Conservation (phyloP, 2,888 invertebrate species). For the Pyrrhia umbra region DNA sequence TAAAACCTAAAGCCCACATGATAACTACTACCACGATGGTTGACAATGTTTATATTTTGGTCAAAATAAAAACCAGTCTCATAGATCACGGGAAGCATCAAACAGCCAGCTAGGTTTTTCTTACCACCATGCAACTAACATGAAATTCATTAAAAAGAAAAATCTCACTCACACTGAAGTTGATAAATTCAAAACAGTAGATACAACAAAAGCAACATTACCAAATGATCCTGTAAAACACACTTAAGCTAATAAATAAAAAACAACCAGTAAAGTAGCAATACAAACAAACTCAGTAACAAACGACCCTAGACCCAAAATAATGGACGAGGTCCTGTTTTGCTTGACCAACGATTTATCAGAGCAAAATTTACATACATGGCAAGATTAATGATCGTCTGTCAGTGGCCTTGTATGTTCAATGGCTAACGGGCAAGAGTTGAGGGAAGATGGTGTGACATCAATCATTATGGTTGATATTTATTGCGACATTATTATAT, state of each 20-base stretch:
- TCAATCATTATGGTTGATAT: slow-evolving; percentile 61
- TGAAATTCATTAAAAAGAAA: neutral
- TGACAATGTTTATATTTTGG: too few relatives aligned
- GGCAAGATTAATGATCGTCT: slow-evolving; percentile 80
- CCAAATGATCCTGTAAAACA: slow-evolving; percentile 39
- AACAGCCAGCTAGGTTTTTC: too few relatives aligned
- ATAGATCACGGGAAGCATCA: too few relatives aligned
- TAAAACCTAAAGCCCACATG: too few relatives aligned
- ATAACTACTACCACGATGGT: too few relatives aligned
- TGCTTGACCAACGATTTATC: slow-evolving; percentile 83
- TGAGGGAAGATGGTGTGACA: slow-evolving; percentile 52
- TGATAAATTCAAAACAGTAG: slow-evolving; percentile 6
- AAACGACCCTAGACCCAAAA: slow-evolving; percentile 61
- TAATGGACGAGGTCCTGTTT: slow-evolving; percentile 66
- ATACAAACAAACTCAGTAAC: slow-evolving; percentile 54
- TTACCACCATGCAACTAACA: too few relatives aligned
- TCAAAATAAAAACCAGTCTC: too few relatives aligned
- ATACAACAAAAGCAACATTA: neutral
- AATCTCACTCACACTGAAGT: neutral
- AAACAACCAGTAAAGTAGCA: slow-evolving; percentile 34
- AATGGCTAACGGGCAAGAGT: slow-evolving; percentile 64
- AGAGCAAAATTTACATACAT: slow-evolving; percentile 83
- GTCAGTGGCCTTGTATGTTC: slow-evolving; percentile 73
- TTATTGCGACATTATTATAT: slow-evolving; percentile 59
- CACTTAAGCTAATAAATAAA: slow-evolving; percentile 54